phyloP scores from a whole-genome alignment of 1,140 invertebrate genomes.

The Cherax quadricarinatus region DNA sequence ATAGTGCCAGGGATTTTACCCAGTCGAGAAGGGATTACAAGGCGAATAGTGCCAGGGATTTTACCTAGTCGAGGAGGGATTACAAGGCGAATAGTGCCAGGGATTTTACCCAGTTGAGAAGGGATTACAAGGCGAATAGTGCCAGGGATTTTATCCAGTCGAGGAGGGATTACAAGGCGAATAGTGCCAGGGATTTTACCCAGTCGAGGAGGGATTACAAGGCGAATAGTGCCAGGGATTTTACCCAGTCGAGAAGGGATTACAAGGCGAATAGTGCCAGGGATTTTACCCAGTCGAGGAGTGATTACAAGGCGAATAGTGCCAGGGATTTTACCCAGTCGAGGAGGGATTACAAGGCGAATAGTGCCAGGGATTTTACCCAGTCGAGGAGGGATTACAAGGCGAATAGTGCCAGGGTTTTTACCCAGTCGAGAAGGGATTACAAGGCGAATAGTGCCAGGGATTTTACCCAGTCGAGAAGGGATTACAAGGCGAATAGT shows the following conservation, averaged over 20 bases:
- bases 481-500: conserved; percentile 55
- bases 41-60: conserved; percentile 51
- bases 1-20: conserved; percentile 51
- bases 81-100: conserved; percentile 49
- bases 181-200: conserved; percentile 51
- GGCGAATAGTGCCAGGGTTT: conserved; percentile 49
- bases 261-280: conserved; percentile 49
- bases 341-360: conserved; percentile 53
- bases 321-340: conserved; percentile 48
- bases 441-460: conserved; percentile 49
- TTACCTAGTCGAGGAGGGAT: conserved; percentile 49
- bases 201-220: conserved; percentile 52
- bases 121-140: conserved; percentile 55
- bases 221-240: conserved; percentile 51
- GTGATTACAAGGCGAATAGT: conserved; percentile 54
- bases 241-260: conserved; percentile 51
- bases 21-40: conserved; percentile 52
- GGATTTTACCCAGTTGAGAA: conserved; percentile 51
- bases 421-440: conserved; percentile 51
- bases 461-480: conserved; percentile 52
- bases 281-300: conserved; percentile 52
- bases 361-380: conserved; percentile 51
- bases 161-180: conserved; percentile 53
- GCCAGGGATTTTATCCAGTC: conserved; percentile 46
- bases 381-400: conserved; percentile 52